Percentiles rank a stretch among this genome's conserved stretches.
Conservation (phyloP, 2,113 vertebrate genomes). For the Istiophorus platypterus region DNA sequence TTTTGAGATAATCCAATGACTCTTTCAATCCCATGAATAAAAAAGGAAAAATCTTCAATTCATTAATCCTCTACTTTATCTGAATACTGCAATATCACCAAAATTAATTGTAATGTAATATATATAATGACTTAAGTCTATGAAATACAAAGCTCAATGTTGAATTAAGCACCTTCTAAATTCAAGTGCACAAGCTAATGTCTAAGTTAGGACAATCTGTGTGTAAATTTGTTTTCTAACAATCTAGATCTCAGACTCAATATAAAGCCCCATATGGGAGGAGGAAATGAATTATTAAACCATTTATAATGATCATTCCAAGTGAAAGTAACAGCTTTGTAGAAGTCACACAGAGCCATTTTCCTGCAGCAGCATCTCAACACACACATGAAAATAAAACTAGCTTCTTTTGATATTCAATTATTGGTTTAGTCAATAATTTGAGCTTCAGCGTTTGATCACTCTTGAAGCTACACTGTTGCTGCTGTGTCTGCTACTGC, state of each 20-base stretch:
- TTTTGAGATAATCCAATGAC: neutral
- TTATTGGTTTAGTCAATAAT: slow-evolving; percentile 61
- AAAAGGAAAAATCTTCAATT: neutral
- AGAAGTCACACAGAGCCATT: slow-evolving; percentile 51
- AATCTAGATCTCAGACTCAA: slow-evolving; percentile 43
- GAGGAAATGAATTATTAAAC: slow-evolving; percentile 71
- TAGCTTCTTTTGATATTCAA: slow-evolving; percentile 50
- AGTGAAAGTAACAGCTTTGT: slow-evolving; percentile 52
- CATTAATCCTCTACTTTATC: slow-evolving; percentile 9
- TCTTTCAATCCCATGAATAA: slow-evolving; percentile 1
- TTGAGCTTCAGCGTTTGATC: slow-evolving; percentile 63
- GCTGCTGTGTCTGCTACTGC: neutral
- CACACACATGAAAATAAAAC: slow-evolving; percentile 39
- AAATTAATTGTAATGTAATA: neutral
- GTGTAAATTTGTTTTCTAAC: slow-evolving; percentile 53
- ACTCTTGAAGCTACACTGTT: slow-evolving; percentile 18
- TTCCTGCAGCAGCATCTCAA: slow-evolving; percentile 8
- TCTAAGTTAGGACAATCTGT: slow-evolving; percentile 17
- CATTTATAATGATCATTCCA: slow-evolving; percentile 54
- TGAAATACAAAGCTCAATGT: neutral
- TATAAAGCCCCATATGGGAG: slow-evolving; percentile 60
- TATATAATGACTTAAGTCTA: neutral
- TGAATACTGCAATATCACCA: neutral
- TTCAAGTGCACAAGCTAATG: neutral
- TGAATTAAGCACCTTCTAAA: slow-evolving; percentile 23